A percentile compares a stretch with the other conserved stretches of the same genome.
phyloP scores from a whole-genome alignment of 2,113 vertebrate genomes.

The Oryzias woworae region DNA sequence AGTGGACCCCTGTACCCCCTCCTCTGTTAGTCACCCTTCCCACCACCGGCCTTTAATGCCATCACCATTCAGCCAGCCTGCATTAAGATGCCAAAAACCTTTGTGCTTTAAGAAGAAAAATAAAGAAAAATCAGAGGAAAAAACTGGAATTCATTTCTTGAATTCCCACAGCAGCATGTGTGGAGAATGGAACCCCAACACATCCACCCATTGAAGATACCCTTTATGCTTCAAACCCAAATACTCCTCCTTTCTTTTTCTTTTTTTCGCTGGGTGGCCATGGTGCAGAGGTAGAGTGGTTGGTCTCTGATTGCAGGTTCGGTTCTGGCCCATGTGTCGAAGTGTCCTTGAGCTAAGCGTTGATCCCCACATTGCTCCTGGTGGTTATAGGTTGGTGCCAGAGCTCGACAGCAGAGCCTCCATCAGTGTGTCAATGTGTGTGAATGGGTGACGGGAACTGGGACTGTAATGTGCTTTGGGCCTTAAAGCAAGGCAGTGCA shows the following conservation, averaged over 20 bases:
- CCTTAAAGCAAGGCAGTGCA: too few relatives aligned
- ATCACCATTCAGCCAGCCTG: constrained; percentile 78
- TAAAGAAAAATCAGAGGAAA: constrained; percentile 11
- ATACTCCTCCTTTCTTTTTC: constrained; percentile 13
- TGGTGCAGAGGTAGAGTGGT: too few relatives aligned
- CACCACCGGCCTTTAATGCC: constrained; percentile 75
- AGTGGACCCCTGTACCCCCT: constrained; percentile 53
- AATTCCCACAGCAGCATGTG: background rate
- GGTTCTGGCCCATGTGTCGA: too few relatives aligned
- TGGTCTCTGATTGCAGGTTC: too few relatives aligned
- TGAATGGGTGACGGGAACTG: too few relatives aligned
- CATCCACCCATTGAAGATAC: background rate
- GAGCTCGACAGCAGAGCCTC: too few relatives aligned
- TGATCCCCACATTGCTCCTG: too few relatives aligned
- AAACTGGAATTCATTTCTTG: background rate
- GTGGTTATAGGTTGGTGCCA: too few relatives aligned
- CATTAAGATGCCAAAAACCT: constrained; percentile 78
- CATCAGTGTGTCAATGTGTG: too few relatives aligned
- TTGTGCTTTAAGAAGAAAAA: constrained; percentile 47
- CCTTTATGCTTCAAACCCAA: constrained; percentile 8
- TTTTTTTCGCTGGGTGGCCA: background rate
- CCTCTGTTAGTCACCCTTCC: constrained; percentile 59
- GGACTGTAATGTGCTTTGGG: too few relatives aligned
- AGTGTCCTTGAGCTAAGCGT: too few relatives aligned
- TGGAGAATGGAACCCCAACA: background rate